Conservation (phyloP, 2,888 invertebrate species). For the Eupelmus urozonus region DNA sequence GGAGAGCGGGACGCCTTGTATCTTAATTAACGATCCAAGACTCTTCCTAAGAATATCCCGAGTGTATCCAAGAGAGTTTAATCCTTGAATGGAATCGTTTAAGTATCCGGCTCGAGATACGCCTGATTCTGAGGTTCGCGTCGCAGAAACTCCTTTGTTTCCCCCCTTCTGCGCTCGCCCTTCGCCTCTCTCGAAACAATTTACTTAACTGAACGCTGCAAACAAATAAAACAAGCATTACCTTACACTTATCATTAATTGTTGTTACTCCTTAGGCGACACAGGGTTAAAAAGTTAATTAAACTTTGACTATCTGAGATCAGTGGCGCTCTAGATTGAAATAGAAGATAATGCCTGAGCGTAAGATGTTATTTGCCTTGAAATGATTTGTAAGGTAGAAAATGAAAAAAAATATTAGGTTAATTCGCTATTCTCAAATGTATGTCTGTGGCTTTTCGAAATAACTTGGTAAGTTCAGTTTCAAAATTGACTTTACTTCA, state of each 20-base stretch:
- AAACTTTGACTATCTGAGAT: constrained; percentile 5
- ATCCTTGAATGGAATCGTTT: constrained; percentile 58
- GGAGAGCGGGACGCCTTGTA: constrained; percentile 26
- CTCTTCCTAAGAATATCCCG: constrained; percentile 48
- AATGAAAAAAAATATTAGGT: too few relatives aligned
- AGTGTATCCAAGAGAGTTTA: constrained; percentile 51
- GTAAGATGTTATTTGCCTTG: too few relatives aligned
- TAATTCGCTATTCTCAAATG: too few relatives aligned
- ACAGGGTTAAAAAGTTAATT: constrained; percentile 42
- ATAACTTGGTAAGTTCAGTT: too few relatives aligned
- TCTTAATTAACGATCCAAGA: constrained; percentile 56
- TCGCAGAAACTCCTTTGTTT: constrained; percentile 36
- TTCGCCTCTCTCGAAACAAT: constrained; percentile 37
- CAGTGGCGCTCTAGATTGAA: not conserved
- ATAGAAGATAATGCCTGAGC: not conserved
- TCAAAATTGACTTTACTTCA: too few relatives aligned
- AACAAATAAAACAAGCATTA: constrained; percentile 53
- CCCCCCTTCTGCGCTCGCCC: not conserved
- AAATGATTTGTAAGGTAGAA: too few relatives aligned
- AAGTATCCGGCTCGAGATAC: constrained; percentile 54
- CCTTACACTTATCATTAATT: constrained; percentile 42
- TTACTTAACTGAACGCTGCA: constrained; percentile 44
- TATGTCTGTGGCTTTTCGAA: too few relatives aligned
- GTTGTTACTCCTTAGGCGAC: constrained; percentile 26
- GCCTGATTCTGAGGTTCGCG: constrained; percentile 47